A percentile compares a stretch with the other conserved stretches of the same genome.
phyloP scores from a whole-genome alignment of 2,113 vertebrate genomes.

The Eulacestoma nigropectus region DNA sequence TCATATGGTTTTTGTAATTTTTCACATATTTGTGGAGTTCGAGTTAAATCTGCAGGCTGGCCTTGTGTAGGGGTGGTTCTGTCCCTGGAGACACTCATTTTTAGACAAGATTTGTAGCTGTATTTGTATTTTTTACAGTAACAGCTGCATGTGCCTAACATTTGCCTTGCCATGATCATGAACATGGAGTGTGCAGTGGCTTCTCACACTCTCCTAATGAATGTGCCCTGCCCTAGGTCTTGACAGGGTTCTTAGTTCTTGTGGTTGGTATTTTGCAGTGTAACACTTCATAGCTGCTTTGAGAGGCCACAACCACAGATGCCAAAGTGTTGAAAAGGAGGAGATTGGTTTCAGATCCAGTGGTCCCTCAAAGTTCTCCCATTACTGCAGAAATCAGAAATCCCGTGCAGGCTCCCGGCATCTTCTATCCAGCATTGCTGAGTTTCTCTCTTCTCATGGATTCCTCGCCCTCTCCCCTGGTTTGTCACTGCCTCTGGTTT shows the following conservation, averaged over 20 bases:
- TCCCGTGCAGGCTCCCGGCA: fast-evolving
- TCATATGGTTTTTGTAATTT: background rate
- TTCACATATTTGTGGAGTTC: background rate
- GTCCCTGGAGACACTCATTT: background rate
- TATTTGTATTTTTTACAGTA: background rate
- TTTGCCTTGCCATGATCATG: background rate
- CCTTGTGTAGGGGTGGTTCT: background rate
- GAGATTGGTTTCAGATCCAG: background rate
- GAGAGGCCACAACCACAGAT: background rate
- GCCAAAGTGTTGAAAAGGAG: background rate
- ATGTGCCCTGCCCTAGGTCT: background rate
- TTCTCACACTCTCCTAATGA: fast-evolving
- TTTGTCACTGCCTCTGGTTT: background rate
- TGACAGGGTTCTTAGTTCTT: background rate
- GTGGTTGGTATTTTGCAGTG: background rate
- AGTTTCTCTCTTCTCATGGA: background rate
- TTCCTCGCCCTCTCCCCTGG: background rate
- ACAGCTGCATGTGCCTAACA: background rate
- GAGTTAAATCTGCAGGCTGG: background rate
- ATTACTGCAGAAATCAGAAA: background rate
- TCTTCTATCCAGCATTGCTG: fast-evolving
- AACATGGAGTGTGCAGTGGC: background rate
- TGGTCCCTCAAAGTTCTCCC: background rate
- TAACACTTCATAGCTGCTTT: background rate
- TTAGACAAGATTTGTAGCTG: background rate